phyloP scores from a whole-genome alignment of 2,888 invertebrate genomes.

The Pristionchus exspectatus region DNA sequence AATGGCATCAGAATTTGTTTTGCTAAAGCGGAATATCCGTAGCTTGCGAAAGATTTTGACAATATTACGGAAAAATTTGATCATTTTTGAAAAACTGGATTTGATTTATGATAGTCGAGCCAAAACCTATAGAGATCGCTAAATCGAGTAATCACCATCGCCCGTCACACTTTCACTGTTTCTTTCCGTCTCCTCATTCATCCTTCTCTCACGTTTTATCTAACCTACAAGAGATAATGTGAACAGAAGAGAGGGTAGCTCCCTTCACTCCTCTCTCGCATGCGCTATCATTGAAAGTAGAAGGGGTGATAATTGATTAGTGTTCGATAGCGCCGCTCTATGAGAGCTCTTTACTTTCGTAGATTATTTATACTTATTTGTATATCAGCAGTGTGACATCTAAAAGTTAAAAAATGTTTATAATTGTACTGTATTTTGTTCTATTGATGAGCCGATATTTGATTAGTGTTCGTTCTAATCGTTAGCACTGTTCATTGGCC shows the following conservation, averaged over 20 bases:
- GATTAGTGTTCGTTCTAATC: not conserved
- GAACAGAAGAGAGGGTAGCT: not conserved
- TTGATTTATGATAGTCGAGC: no score
- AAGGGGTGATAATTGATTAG: not conserved
- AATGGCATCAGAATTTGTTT: not conserved
- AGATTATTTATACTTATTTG: no score
- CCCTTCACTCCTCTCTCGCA: not conserved
- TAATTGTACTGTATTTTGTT: no score
- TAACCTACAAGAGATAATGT: not conserved
- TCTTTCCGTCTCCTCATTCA: not conserved
- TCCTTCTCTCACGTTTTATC: not conserved
- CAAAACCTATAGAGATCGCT: not conserved
- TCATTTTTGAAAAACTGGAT: no score
- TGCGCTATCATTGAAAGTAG: not conserved
- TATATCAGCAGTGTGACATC: no score
- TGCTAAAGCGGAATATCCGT: no score
- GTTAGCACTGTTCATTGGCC: not conserved
- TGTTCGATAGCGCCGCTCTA: no score
- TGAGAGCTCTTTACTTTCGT: no score
- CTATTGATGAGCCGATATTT: no score
- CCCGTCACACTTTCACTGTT: conserved; percentile 30
- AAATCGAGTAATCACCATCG: not conserved
- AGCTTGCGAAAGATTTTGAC: no score
- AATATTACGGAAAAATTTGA: no score
- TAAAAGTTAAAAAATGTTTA: no score